Base-by-base conservation (phyloP, 1,140 invertebrate genomes). In the Lucilia cuprina region DNA sequence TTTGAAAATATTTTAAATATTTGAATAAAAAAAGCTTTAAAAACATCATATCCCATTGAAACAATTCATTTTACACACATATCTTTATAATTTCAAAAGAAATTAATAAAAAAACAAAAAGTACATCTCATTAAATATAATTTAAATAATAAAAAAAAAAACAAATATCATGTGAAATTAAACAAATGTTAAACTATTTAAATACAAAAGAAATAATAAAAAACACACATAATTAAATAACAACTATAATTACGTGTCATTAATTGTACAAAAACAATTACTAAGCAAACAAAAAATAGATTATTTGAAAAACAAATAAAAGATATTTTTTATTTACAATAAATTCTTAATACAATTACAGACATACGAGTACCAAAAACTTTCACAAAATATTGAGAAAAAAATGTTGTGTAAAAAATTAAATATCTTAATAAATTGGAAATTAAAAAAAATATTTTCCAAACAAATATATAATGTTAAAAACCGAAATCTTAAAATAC, bases 291-390 rank as follows among this genome's bases (percentile, higher is more conserved):
- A 35, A 12, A 49, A 80, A 10, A 21, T 8, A 21, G 50, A 14
- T 80, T 49, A 80, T 80, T 49, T 21, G 0, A 49, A 41, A 41
- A 41, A 41, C 41, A 7, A 41, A 41, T 8, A 10, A 80, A 21
- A 80, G 50, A 80, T 21, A 34, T 80, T 10, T 21, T 80, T 49
- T 8, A 80, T 49, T 80, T 49, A 41, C 41, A 41, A 41, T 30
- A n/a, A 47, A n/a, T 78, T 78, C 21, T 21, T 49, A 34, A 80
- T 19, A 80, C 77, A 80, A 80, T 80, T 80, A 80, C 41, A 80
- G 77, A 80, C 77, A 80, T 80, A 49, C 77, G 60, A 17, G 60
- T 70, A 70, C 13, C 8, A 70, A 70, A 49, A 65, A 70, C 19
- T 8, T 21, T 25, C 4, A 70, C 1, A 21, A 21, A 70, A 70